A percentile compares a stretch with the other conserved stretches of the same genome.
phyloP scores from a whole-genome alignment of 2,888 invertebrate genomes.

The Abrostola triplasia region DNA sequence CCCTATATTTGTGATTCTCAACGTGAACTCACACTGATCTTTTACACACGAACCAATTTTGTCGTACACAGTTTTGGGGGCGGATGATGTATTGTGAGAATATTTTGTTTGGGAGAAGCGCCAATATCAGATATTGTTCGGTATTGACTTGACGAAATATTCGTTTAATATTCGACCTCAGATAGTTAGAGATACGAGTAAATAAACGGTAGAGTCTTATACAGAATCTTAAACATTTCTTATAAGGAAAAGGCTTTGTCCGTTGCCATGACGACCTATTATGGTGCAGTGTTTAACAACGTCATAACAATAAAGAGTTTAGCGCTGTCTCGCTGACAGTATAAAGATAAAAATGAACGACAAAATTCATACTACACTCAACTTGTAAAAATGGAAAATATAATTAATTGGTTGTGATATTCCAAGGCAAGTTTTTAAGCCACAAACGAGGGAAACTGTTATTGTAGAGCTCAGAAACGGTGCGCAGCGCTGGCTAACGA shows the following conservation, averaged over 20 bases:
- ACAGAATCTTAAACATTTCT: slow-evolving; percentile 11
- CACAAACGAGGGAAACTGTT: slow-evolving; percentile 33
- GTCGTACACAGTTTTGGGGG: slow-evolving; percentile 54
- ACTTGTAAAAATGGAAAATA: slow-evolving; percentile 11
- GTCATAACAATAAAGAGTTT: slow-evolving; percentile 23
- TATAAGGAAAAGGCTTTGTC: slow-evolving; percentile 26
- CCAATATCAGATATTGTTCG: slow-evolving; percentile 51
- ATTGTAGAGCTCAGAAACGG: slow-evolving; percentile 17
- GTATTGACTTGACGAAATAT: slow-evolving; percentile 31
- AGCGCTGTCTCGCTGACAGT: slow-evolving; percentile 12
- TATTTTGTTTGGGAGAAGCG: slow-evolving; percentile 42
- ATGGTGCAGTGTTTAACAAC: slow-evolving; percentile 18
- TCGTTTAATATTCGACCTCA: slow-evolving; percentile 33
- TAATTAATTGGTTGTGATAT: slow-evolving; percentile 34
- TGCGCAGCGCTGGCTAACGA: slow-evolving; percentile 23
- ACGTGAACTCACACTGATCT: slow-evolving; percentile 62
- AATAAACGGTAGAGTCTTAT: slow-evolving; percentile 4
- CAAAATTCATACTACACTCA: slow-evolving; percentile 5
- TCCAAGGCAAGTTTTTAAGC: slow-evolving; percentile 33
- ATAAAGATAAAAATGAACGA: slow-evolving; percentile 24
- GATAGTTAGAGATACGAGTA: slow-evolving; percentile 11
- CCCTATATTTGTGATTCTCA: slow-evolving; percentile 68
- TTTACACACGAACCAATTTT: slow-evolving; percentile 68
- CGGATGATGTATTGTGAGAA: slow-evolving; percentile 57
- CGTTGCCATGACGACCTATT: slow-evolving; percentile 22